Conservation (phyloP, 1,140 invertebrate genomes). For the Manduca sexta region DNA sequence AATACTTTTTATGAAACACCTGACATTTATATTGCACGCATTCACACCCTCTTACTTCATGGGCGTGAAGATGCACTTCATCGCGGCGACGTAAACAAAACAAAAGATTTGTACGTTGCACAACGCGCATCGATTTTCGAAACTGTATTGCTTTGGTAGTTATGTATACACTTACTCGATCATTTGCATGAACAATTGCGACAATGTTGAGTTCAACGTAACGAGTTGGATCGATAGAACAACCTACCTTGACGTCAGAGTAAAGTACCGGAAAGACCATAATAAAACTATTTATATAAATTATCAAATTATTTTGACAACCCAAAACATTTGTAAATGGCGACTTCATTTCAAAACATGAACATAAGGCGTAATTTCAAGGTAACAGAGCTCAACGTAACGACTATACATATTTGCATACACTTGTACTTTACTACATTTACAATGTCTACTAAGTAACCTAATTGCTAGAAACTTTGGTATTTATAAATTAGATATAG, state of each 20-base stretch:
- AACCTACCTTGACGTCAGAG: neutral
- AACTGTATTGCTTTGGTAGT: slow-evolving; percentile 15
- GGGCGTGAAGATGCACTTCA: no score
- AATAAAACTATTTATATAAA: no score
- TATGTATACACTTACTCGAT: neutral
- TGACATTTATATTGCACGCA: neutral
- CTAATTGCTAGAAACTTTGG: no score
- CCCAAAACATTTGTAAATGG: neutral
- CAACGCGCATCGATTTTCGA: slow-evolving; percentile 22
- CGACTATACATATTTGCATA: no score
- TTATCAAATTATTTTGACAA: neutral
- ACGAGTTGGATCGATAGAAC: slow-evolving; percentile 8
- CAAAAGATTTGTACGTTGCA: slow-evolving; percentile 13
- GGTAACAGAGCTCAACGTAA: no score
- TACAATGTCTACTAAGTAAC: no score
- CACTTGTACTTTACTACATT: no score
- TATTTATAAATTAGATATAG: no score
- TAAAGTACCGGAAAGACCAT: neutral
- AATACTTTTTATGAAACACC: neutral
- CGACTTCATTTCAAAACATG: neutral
- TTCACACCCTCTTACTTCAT: no score
- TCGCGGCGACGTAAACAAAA: neutral
- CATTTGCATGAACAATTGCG: slow-evolving; percentile 22
- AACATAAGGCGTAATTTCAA: neutral
- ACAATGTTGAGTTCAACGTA: slow-evolving; percentile 12